These are phyloP conservation scores for Hypomecis atomaria DNA, from an alignment of 2,888 invertebrate genomes.

Conservation along the genomic window DNA sequence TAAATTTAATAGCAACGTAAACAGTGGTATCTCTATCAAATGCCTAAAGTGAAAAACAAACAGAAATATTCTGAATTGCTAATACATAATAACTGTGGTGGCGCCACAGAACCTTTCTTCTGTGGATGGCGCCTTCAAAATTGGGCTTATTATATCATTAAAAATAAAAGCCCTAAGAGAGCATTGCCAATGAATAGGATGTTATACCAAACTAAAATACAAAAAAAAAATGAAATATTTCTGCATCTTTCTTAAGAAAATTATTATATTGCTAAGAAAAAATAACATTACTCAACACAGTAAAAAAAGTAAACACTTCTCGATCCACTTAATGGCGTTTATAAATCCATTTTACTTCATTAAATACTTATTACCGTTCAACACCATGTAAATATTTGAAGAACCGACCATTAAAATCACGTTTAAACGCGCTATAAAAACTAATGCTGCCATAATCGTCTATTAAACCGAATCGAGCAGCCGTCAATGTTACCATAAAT, in stretches of 20 bases:
- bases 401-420: constrained; percentile 70
- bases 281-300: constrained; percentile 4
- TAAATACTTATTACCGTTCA: constrained; percentile 57
- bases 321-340: constrained; percentile 18
- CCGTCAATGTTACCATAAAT: constrained; percentile 70
- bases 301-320: constrained; percentile 9
- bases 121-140: too few relatives aligned
- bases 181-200: too few relatives aligned
- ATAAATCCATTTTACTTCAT: constrained; percentile 55
- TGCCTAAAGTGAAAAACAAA: too few relatives aligned
- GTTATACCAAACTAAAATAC: not conserved
- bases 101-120: too few relatives aligned
- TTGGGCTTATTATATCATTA: too few relatives aligned
- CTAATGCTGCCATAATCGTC: constrained; percentile 71
- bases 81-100: too few relatives aligned
- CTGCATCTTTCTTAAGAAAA: too few relatives aligned
- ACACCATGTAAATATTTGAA: constrained; percentile 71
- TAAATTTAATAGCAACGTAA: too few relatives aligned
- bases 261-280: not conserved
- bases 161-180: too few relatives aligned
- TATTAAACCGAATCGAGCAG: constrained; percentile 69
- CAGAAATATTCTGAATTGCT: too few relatives aligned
- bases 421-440: constrained; percentile 72
- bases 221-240: not conserved
- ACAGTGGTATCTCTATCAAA: too few relatives aligned